Conservation (phyloP, 2,888 invertebrate species). For the Carpatolechia fugitivella region DNA sequence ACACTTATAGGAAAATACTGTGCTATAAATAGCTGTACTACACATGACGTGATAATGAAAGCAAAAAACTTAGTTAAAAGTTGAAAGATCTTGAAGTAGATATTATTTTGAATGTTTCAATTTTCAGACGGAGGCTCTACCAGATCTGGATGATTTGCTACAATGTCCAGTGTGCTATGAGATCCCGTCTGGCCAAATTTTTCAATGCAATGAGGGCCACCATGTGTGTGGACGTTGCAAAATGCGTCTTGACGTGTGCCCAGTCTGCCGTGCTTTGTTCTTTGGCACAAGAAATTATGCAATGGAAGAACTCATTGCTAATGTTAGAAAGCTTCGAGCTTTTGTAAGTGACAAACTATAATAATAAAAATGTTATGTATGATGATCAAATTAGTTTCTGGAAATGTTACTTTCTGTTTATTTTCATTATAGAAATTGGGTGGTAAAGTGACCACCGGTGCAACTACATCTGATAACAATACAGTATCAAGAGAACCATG, state of each 20-base stretch:
- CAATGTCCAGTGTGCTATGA: conserved; percentile 81
- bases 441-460: conserved; percentile 56
- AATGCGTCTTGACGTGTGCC: conserved; percentile 66
- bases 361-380: neutral
- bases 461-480: conserved; percentile 43
- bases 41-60: too few relatives aligned
- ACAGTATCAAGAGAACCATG: conserved; percentile 42
- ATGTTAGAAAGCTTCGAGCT: conserved; percentile 64
- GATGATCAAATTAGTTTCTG: neutral
- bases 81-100: too few relatives aligned
- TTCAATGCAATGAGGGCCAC: conserved; percentile 78
- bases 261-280: conserved; percentile 73
- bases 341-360: conserved; percentile 68
- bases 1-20: too few relatives aligned
- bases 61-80: too few relatives aligned
- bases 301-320: conserved; percentile 74
- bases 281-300: conserved; percentile 76
- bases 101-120: neutral
- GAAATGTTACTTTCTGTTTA: neutral
- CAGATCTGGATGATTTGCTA: conserved; percentile 74
- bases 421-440: conserved; percentile 54
- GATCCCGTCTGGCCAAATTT: conserved; percentile 66
- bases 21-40: too few relatives aligned
- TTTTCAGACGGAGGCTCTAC: conserved; percentile 56
- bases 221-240: conserved; percentile 77